Evolutionary conservation across 2,888 invertebrate species (phyloP), one percentile per base, ranked within the genome.

Genomic region (Pandemis cinnamomeana): DNA sequence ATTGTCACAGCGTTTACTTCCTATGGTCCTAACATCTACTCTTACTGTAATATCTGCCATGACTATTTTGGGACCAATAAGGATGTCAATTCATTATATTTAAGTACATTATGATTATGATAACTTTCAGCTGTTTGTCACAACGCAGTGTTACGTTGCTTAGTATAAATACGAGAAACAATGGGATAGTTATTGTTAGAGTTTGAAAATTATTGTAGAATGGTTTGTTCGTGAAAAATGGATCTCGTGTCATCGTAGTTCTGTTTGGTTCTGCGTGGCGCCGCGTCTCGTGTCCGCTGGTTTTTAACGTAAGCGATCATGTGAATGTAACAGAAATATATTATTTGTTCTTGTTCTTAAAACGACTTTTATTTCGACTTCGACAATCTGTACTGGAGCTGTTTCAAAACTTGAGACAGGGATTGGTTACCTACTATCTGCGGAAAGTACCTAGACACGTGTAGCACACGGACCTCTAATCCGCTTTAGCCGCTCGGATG

Each of bases 331-430:
- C 88, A 87, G 84, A 89, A 87, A 89, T 91, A 91, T 89, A 92
- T 89, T 85, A 91, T 92, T 90, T 90, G 91, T 93, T 93, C 91
- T 92, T 83, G 93, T 93, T 92, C 91, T 91, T 82, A 87, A 88
- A 53, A 36, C 67, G 70, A 46, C 11, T 46, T 46, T 46, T 44
- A 42, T 89, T 89, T 58, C 90, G 80, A 88, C 88, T 90, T 68
- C 5, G 41, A 7, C 10, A 36, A 51, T 53, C 10, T 27, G 13
- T 27, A 7, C 8, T 20, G 15, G 1, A 15, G 55, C 55, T 55
- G 15, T 15, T 10, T 46, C 46, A 46, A 46, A 46, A 46, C 5
- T 4, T 4, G 11, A 46, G 46, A 46, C n/a, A n/a, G n/a, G n/a
- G n/a, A n/a, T n/a, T 36, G 27, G 46, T 46, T 3, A 10, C n/a